phyloP scores from a whole-genome alignment of 1,140 invertebrate species.

The Conopomorpha cramerella region DNA sequence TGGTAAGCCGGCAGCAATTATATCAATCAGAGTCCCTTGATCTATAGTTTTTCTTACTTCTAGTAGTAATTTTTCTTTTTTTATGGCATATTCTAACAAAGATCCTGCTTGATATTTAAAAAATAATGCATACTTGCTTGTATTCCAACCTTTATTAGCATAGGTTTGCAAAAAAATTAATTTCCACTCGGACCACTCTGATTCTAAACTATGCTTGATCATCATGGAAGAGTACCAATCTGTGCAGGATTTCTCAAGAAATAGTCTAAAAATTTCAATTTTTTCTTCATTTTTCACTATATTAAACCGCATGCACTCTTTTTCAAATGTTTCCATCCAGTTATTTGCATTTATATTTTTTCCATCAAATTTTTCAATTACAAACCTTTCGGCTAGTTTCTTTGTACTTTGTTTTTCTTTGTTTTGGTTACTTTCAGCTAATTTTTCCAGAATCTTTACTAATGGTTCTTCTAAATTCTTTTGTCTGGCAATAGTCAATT shows the following conservation, averaged over 20 bases:
- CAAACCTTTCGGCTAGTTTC: slow-evolving; percentile 10
- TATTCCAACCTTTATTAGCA: slow-evolving; percentile 15
- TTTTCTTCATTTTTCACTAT: slow-evolving; percentile 14
- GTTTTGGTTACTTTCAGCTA: slow-evolving; percentile 11
- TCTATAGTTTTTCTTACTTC: slow-evolving; percentile 17
- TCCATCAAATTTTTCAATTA: slow-evolving; percentile 12
- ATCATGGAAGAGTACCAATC: slow-evolving; percentile 25
- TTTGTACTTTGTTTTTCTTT: slow-evolving; percentile 3
- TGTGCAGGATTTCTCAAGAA: slow-evolving; percentile 17
- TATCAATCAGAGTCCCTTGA: slow-evolving; percentile 13
- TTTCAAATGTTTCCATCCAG: slow-evolving; percentile 24
- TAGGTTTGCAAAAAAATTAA: slow-evolving; percentile 14
- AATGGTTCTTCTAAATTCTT: slow-evolving; percentile 4
- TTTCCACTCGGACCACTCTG: slow-evolving; percentile 16
- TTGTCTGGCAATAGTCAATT: slow-evolving; percentile 6
- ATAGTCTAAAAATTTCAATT: slow-evolving; percentile 23
- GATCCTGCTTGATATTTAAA: slow-evolving; percentile 21
- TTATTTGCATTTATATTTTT: slow-evolving; percentile 10
- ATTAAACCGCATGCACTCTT: slow-evolving; percentile 18
- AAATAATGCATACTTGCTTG: slow-evolving; percentile 13
- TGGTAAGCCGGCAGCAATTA: slow-evolving; percentile 20
- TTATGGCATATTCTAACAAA: slow-evolving; percentile 24
- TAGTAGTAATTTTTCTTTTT: slow-evolving; percentile 21
- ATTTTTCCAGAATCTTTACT: slow-evolving; percentile 8
- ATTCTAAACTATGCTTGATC: slow-evolving; percentile 10